Percentiles rank a stretch among this genome's conserved stretches.
Evolutionary conservation across 2,797 vertebrate species (phyloP).

Genomic region (Sebastes hubbsi): DNA sequence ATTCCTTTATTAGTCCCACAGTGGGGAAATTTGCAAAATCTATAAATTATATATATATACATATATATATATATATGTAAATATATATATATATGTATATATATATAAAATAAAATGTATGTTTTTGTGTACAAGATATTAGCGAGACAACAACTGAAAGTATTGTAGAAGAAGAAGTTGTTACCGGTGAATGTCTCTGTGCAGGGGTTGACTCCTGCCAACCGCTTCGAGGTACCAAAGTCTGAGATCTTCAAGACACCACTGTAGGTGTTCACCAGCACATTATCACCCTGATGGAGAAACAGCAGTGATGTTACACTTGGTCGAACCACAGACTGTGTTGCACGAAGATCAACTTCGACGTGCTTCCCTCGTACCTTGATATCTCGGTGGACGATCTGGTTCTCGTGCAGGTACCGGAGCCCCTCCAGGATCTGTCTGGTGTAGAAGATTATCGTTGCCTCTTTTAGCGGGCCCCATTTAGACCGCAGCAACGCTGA

Average conservation of each 20-base stretch:
- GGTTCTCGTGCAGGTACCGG: constrained; percentile 97
- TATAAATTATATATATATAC: too few relatives aligned
- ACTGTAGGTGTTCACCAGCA: constrained; percentile 98
- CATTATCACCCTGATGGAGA: constrained; percentile 91
- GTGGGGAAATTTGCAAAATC: too few relatives aligned
- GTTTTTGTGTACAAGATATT: background rate
- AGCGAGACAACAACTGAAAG: background rate
- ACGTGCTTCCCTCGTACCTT: constrained; percentile 81
- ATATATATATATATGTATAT: background rate
- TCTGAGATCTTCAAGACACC: constrained; percentile 98
- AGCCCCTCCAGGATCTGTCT: constrained; percentile 98
- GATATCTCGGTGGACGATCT: constrained; percentile 98
- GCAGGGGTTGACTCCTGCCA: constrained; percentile 97
- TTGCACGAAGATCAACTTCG: rapidly evolving
- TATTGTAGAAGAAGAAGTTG: background rate
- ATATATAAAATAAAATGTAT: background rate
- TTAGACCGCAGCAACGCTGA: constrained; percentile 96
- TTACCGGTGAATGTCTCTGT: constrained; percentile 99
- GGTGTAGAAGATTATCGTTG: constrained; percentile 98
- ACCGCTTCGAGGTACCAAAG: constrained; percentile 96
- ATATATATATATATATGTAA: too few relatives aligned
- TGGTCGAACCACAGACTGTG: background rate
- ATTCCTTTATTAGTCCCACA: too few relatives aligned
- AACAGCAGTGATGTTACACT: background rate
- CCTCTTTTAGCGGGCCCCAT: constrained; percentile 97